phyloP scores from a whole-genome alignment of 2,113 vertebrate species.

The Tragelaphus strepsiceros region DNA sequence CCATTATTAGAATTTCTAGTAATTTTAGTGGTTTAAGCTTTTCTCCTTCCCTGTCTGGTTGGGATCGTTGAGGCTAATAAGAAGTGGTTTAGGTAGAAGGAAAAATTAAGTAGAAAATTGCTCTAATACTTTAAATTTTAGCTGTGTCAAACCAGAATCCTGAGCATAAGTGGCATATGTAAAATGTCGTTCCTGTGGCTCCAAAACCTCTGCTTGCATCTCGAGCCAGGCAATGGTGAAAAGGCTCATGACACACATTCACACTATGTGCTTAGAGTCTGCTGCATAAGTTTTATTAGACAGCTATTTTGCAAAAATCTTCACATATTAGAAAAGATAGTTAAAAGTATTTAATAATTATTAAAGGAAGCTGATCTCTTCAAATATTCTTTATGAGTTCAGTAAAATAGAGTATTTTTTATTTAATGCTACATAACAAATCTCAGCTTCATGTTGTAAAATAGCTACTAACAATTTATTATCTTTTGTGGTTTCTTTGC shows the following conservation, averaged over 20 bases:
- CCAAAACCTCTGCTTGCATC: background rate
- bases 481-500: background rate
- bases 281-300: background rate
- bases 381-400: background rate
- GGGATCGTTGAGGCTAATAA: background rate
- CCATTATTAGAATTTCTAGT: background rate
- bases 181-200: background rate
- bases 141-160: background rate
- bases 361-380: background rate
- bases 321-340: background rate
- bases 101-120: background rate
- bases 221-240: background rate
- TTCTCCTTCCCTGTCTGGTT: background rate
- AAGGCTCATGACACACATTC: background rate
- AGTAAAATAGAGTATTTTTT: background rate
- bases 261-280: background rate
- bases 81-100: background rate
- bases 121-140: background rate
- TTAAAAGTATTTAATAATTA: conserved; percentile 1
- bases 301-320: background rate
- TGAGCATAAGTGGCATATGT: background rate
- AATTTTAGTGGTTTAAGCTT: background rate
- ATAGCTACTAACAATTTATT: background rate
- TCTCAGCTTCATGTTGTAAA: background rate
- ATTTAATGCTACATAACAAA: background rate